Base-by-base conservation (phyloP, 2,888 invertebrate species). In the Temnothorax ravouxi region DNA sequence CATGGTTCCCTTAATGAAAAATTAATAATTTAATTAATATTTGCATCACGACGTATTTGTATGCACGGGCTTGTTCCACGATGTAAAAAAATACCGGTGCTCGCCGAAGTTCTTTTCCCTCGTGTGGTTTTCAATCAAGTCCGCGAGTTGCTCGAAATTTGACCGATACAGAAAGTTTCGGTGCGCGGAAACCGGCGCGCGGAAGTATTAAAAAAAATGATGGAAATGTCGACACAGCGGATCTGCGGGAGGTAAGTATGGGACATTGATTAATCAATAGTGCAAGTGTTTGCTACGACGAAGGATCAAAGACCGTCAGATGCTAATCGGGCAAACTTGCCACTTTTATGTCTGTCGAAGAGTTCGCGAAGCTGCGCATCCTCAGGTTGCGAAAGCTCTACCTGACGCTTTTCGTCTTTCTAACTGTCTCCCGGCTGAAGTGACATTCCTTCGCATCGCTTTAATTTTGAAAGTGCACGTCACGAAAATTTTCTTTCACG, bases 141-240 rank as follows among this genome's bases (percentile, higher is more conserved):
- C 72, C 79, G 52, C 62, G 47, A 61, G 79, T 75, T 72, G 38
- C 87, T 86, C 47, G 66, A 72, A 80, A 84, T 87, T 84, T 74
- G 87, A 86, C 85, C 86, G 86, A 87, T 84, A 62, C 62, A 76
- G 69, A 54, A 74, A 85, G 81, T 77, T 86, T 25, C 76, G 15
- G 8, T 25, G 62, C 9, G 15, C 62, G 6, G 18, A n/a, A 50
- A 44, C 25, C 52, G 64, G 11, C 29, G 44, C 54, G 11, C 15
- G 21, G 34, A 75, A 59, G 25, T 21, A 64, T 76, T 59, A 56
- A 66, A 66, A 83, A 50, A 47, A n/a, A 38, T 2, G 3, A 25
- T 56, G 21, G 18, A 6, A 66, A 67, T 66, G 75, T 75, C 75
- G 54, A 52, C 54, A 41, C 54, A 41, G 50, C 13, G 59, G 56